phyloP scores from a whole-genome alignment of 2,113 vertebrate species.

The Megaleporinus macrocephalus region DNA sequence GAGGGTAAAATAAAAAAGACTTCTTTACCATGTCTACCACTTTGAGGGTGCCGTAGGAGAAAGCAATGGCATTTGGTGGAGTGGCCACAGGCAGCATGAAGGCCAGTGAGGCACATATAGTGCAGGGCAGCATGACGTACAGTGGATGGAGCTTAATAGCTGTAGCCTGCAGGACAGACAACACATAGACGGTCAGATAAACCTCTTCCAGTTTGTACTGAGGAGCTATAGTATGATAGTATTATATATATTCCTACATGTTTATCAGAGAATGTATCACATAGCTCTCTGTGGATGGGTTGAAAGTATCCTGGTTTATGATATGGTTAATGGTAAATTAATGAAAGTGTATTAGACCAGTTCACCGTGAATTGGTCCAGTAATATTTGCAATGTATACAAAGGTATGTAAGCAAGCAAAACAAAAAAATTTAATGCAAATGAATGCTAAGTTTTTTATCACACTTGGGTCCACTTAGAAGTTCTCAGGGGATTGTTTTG shows the following conservation, averaged over 20 bases:
- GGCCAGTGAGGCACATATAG: slow-evolving; percentile 84
- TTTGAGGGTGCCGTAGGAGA: slow-evolving; percentile 88
- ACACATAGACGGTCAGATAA: slow-evolving; percentile 5
- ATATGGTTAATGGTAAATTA: neutral
- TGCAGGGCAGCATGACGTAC: slow-evolving; percentile 92
- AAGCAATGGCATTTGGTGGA: slow-evolving; percentile 91
- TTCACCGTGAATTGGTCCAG: too few species aligned
- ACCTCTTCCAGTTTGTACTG: neutral
- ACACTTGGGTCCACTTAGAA: neutral
- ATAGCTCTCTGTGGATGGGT: neutral
- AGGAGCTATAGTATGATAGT: neutral
- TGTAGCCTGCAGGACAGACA: slow-evolving; percentile 73
- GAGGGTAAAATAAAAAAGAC: too few species aligned
- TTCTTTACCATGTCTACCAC: slow-evolving; percentile 88
- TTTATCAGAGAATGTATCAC: neutral
- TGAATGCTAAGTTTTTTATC: too few species aligned
- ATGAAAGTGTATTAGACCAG: neutral
- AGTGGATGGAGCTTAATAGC: slow-evolving; percentile 87
- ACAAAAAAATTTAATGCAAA: too few species aligned
- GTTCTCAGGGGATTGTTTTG: neutral
- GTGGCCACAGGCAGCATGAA: slow-evolving; percentile 97
- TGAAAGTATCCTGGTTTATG: neutral
- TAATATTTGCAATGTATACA: too few species aligned
- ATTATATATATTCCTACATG: neutral
- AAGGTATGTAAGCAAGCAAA: too few species aligned